A percentile compares a stretch with the other conserved stretches of the same genome.
Evolutionary conservation across 2,797 vertebrate genomes (phyloP).

Genomic region (Lepidocolaptes lacrymiger): DNA sequence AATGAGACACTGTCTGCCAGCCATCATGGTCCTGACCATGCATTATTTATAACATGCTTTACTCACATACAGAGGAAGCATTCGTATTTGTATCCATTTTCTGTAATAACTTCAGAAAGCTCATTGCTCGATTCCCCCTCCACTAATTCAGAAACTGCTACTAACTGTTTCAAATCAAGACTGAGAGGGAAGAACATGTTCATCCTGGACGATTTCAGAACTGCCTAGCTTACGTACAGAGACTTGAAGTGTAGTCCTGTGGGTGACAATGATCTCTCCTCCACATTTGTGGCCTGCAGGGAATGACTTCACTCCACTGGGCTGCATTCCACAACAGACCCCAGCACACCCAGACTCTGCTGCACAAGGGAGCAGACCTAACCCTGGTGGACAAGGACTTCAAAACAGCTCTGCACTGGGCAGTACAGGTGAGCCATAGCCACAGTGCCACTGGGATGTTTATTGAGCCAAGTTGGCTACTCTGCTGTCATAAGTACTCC

Average conservation of each 20-base stretch:
- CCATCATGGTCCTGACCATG: accelerated
- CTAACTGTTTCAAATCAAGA: not conserved
- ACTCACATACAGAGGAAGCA: accelerated
- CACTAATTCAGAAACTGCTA: not conserved
- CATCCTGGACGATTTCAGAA: not conserved
- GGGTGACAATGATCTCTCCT: not conserved
- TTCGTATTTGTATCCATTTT: not conserved
- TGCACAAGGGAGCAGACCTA: slow-evolving; percentile 87
- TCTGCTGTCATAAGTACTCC: not conserved
- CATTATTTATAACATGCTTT: not conserved
- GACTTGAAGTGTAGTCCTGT: not conserved
- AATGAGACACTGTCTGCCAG: not conserved
- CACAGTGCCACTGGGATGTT: accelerated
- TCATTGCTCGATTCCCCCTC: not conserved
- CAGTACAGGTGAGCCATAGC: slow-evolving; percentile 80
- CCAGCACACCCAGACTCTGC: slow-evolving; percentile 83
- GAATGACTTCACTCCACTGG: slow-evolving; percentile 91
- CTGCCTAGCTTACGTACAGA: not conserved
- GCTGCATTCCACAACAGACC: slow-evolving; percentile 88
- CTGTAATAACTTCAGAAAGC: not conserved
- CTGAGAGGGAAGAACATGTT: not conserved
- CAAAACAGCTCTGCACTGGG: slow-evolving; percentile 90
- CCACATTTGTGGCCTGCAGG: slow-evolving; percentile 73
- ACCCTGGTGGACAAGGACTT: slow-evolving; percentile 90
- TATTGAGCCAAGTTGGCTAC: not conserved